Evolutionary conservation across 2,113 vertebrate genomes (phyloP), one percentile per base, ranked within the genome.

Genomic region (Phycodurus eques): DNA sequence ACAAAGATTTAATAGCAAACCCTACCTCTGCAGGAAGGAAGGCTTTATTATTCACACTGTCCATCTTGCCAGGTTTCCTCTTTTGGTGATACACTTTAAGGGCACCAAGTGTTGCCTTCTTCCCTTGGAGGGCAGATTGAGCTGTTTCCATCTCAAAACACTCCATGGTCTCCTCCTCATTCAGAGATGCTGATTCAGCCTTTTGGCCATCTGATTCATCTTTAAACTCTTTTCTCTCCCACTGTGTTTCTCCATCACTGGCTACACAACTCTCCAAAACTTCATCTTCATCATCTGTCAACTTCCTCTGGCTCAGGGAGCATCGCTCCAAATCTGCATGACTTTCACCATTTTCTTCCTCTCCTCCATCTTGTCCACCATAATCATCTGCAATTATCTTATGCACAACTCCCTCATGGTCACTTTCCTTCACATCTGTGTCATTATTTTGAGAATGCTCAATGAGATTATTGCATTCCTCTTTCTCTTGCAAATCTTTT

Each of bases 1-100:
- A 39, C 33, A 82, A 68, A 83, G 60, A 74, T 77, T 46, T 12
- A 77, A 86, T 74, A 84, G 72, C 43, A 5, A 85, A 76, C 80
- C 90, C 73, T 91, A 92, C 90, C 91, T 92, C 88, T 74, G 74
- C 72, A 63, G 78, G 64, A 73, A 53, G 57, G 71, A 79, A 74
- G 57, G 56, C 39, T 59, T 62, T 70, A n/a, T 76, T 54, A 62
- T 60, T 63, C 66, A 51, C 54, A 35, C 10, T 66, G 67, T 77
- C 47, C 84, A 54, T 79, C 80, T 68, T 7, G 60, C 44, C 80
- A 33, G 35, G 44, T 20, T 71, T 44, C 66, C 62, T 57, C 47
- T 75, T 73, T 53, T 43, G 65, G 39, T 35, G 19, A 2, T 60
- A 43, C 1, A 1, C 17, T 59, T 68, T 63, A 56, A 15, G 60